Conservation (phyloP, 2,113 vertebrate species). For the Pollimyrus isidori region DNA sequence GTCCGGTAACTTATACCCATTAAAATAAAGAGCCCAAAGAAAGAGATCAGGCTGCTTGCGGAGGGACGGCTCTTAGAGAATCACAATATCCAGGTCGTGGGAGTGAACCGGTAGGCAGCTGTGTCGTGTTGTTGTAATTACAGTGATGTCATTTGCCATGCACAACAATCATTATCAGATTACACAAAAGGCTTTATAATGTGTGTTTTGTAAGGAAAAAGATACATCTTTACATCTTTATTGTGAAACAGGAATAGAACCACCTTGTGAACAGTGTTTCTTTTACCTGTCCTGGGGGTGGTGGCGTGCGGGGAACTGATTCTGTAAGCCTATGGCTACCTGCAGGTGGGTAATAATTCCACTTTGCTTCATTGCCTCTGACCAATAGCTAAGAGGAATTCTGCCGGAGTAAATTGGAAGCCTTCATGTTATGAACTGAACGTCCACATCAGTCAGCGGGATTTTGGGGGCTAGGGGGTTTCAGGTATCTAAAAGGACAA, state of each 20-base stretch:
- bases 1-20: slow-evolving; percentile 4
- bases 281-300: not conserved
- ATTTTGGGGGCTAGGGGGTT: not conserved
- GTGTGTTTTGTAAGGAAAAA: slow-evolving; percentile 7
- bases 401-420: not conserved
- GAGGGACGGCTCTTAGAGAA: not conserved
- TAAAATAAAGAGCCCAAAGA: not conserved
- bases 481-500: not conserved
- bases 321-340: not conserved
- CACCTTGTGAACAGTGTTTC: not conserved
- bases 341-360: not conserved
- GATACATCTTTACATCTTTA: slow-evolving; percentile 6
- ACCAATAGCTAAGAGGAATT: not conserved
- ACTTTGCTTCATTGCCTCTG: not conserved
- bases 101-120: not conserved
- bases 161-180: slow-evolving; percentile 17
- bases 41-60: not conserved
- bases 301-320: not conserved
- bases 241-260: not conserved
- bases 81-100: not conserved
- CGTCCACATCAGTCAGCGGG: not conserved
- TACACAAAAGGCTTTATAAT: slow-evolving; percentile 17
- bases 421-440: not conserved
- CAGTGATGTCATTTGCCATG: slow-evolving; percentile 19
- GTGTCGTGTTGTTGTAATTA: slow-evolving; percentile 9